Percentiles rank a stretch among this genome's conserved stretches.
Evolutionary conservation across 2,113 vertebrate species (phyloP).

Genomic region (Petaurus breviceps): DNA sequence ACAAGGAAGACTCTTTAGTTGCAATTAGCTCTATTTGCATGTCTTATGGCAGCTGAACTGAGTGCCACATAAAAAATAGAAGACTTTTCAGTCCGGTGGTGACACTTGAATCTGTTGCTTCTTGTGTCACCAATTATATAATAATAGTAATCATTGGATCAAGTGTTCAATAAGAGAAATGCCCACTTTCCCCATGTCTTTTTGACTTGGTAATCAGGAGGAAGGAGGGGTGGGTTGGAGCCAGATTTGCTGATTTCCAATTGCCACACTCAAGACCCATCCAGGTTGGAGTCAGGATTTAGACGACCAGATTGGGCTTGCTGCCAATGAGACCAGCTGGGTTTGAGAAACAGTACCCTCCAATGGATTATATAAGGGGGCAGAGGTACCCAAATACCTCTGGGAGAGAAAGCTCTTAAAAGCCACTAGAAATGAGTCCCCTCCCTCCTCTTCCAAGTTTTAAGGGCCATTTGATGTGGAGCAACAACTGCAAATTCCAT

Average conservation of each 20-base stretch:
- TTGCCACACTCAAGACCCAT: conserved; percentile 60
- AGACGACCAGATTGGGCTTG: no score
- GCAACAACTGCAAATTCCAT: neutral
- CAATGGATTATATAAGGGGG: neutral
- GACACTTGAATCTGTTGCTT: neutral
- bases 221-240: conserved; percentile 54
- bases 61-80: neutral
- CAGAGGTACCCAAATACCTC: neutral
- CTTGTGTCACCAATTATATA: conserved; percentile 61
- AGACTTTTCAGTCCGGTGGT: conserved; percentile 35
- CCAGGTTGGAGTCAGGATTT: neutral
- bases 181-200: conserved; percentile 58
- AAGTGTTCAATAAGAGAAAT: conserved; percentile 40
- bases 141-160: conserved; percentile 50
- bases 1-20: conserved; percentile 23
- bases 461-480: neutral
- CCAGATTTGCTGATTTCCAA: conserved; percentile 58
- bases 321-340: neutral
- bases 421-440: neutral
- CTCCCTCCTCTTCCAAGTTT: accelerated
- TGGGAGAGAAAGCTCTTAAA: neutral
- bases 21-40: conserved; percentile 45
- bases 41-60: conserved; percentile 36
- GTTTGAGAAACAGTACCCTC: neutral
- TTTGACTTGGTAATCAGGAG: conserved; percentile 67